These are phyloP conservation scores for Agrochola lota DNA, from an alignment of 2,888 invertebrate species.

Conservation along the genomic window DNA sequence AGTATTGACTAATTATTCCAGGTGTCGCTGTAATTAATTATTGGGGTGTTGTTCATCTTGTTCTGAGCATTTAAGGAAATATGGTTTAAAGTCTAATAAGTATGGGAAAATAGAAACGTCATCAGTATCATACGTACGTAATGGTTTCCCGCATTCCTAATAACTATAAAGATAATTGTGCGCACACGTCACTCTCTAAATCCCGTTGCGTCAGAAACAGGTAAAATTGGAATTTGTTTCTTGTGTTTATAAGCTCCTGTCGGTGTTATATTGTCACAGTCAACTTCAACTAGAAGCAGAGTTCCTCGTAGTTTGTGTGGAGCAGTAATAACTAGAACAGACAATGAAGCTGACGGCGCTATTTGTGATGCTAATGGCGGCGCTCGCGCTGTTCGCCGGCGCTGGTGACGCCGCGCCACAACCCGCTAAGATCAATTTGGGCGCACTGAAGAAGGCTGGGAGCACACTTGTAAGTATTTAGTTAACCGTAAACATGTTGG, in stretches of 20 bases:
- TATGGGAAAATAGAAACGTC: background rate
- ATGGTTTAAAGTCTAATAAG: no score
- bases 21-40: background rate
- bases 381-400: constrained; percentile 25
- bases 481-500: background rate
- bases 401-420: constrained; percentile 26
- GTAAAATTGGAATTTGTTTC: background rate
- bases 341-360: no score
- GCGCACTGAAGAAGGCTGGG: constrained; percentile 71
- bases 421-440: constrained; percentile 12
- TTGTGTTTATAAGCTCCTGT: constrained; percentile 17
- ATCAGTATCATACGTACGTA: background rate
- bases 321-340: no score
- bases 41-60: background rate
- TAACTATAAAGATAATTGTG: background rate
- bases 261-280: constrained; percentile 1
- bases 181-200: background rate
- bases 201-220: constrained; percentile 24
- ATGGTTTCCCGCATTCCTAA: background rate
- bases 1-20: background rate
- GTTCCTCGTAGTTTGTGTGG: no score
- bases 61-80: no score
- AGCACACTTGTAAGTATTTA: constrained; percentile 66
- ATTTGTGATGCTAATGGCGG: constrained; percentile 35
- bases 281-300: background rate